phyloP scores from a whole-genome alignment of 1,140 invertebrate species.

The Hermetia illucens region DNA sequence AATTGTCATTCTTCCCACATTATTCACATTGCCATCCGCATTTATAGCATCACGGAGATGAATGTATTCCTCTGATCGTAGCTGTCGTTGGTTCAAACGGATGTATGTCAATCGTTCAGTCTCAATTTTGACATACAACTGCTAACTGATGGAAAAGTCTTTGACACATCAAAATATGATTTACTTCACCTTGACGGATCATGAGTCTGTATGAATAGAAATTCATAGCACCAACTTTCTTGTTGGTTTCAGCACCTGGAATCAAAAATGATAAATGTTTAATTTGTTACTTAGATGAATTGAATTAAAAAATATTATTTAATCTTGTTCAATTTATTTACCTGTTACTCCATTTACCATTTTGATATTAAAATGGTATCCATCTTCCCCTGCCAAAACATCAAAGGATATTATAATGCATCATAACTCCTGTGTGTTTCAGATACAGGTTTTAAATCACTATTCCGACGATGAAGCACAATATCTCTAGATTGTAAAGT shows the following conservation, averaged over 20 bases:
- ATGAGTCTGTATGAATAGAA: constrained; percentile 15
- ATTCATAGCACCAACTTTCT: constrained; percentile 18
- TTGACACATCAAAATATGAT: constrained; percentile 8
- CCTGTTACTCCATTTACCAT: constrained; percentile 9
- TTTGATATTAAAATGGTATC: constrained; percentile 21
- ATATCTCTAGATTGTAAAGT: constrained; percentile 9
- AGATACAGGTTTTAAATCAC: constrained; percentile 12
- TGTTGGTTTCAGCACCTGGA: background rate
- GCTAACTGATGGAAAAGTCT: constrained; percentile 20
- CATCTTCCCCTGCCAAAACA: constrained; percentile 32
- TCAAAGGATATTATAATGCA: constrained; percentile 31
- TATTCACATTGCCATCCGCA: constrained; percentile 13
- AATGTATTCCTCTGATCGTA: constrained; percentile 32
- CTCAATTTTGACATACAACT: constrained; percentile 35
- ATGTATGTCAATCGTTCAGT: constrained; percentile 29
- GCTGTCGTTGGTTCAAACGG: constrained; percentile 28
- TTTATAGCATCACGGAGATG: constrained; percentile 26
- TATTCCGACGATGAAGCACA: constrained; percentile 8
- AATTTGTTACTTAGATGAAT: constrained; percentile 6
- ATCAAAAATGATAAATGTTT: constrained; percentile 9
- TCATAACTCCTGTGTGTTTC: constrained; percentile 30
- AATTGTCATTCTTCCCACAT: constrained; percentile 17
- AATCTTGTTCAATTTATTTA: constrained; percentile 6
- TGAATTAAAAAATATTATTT: constrained; percentile 8
- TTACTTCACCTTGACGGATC: constrained; percentile 9